phyloP scores from a whole-genome alignment of 2,888 invertebrate species.

The Tenthredo scrophulariae region DNA sequence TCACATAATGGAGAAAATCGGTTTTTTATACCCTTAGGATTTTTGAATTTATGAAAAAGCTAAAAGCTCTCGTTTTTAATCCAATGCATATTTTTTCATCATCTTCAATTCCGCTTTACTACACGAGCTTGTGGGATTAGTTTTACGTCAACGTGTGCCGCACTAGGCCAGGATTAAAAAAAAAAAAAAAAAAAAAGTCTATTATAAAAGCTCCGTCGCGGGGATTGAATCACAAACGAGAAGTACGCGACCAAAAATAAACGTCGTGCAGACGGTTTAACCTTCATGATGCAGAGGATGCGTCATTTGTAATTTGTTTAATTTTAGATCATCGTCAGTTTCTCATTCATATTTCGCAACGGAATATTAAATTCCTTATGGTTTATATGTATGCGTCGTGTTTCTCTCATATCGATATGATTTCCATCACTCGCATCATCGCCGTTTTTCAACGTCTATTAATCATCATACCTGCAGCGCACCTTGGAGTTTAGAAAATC shows the following conservation, averaged over 20 bases:
- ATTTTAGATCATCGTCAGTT: slow-evolving; percentile 60
- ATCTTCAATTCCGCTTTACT: not conserved
- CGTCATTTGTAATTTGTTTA: slow-evolving; percentile 62
- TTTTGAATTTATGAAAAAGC: not conserved
- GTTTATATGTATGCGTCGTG: not conserved
- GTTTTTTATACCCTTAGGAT: not conserved
- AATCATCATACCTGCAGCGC: not conserved
- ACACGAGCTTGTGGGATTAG: not conserved
- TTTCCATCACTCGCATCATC: not conserved
- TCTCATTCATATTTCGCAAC: slow-evolving; percentile 54
- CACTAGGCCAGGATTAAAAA: not conserved
- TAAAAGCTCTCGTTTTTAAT: not conserved
- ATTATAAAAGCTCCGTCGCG: not conserved
- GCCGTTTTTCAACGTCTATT: not conserved
- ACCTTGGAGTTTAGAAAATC: not conserved
- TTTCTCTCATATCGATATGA: not conserved
- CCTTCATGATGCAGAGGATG: slow-evolving; percentile 46
- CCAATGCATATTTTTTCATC: not conserved
- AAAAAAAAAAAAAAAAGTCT: not conserved
- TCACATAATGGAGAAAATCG: not conserved
- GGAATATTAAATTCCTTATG: not conserved
- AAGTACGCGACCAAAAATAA: slow-evolving; percentile 41
- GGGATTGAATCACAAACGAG: slow-evolving; percentile 32
- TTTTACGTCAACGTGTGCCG: not conserved
- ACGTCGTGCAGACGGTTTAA: slow-evolving; percentile 46